Conservation (phyloP, 1,140 invertebrate genomes). For the Anoplolepis gracilipes region DNA sequence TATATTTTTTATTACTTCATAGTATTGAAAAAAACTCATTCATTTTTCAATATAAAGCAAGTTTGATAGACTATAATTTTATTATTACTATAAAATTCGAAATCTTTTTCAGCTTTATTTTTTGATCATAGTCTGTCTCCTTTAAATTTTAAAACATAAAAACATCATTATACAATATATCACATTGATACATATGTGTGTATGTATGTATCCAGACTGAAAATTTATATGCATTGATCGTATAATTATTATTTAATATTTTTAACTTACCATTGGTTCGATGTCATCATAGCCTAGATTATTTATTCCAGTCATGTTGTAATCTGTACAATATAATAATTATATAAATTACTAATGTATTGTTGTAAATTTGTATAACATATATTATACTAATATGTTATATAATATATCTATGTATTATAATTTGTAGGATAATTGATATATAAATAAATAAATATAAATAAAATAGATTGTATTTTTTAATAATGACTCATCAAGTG, state of each 20-base stretch:
- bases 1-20: not conserved
- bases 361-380: no score
- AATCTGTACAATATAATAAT: conserved; percentile 38
- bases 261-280: conserved; percentile 52
- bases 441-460: no score
- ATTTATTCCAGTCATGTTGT: conserved; percentile 65
- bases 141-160: not conserved
- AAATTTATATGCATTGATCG: not conserved
- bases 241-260: not conserved
- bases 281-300: conserved; percentile 62
- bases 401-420: no score
- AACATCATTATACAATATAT: not conserved
- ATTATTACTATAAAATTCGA: not conserved
- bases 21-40: not conserved
- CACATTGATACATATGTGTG: no score
- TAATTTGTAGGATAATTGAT: no score
- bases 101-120: not conserved
- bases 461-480: not conserved
- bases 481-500: not conserved
- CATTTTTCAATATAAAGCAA: not conserved
- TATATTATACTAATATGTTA: not conserved
- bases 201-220: not conserved
- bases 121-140: not conserved
- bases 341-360: not conserved
- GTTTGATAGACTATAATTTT: not conserved